These are phyloP conservation scores for Euzophera pinguis DNA, from an alignment of 2,888 invertebrate species.

Conservation along the genomic window DNA sequence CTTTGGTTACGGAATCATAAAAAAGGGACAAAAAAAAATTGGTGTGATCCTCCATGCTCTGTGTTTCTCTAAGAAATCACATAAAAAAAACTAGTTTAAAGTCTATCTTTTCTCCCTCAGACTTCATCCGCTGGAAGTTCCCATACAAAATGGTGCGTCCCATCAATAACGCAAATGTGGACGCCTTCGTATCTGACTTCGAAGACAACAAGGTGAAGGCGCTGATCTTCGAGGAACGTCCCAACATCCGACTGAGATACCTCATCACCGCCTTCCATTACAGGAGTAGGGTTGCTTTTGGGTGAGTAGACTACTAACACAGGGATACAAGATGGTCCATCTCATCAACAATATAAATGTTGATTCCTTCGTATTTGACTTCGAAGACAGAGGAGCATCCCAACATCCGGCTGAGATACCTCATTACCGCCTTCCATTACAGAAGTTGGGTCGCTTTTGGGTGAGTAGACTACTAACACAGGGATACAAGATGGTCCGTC, in stretches of 20 bases:
- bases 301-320: too few relatives aligned
- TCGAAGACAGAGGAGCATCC: slow-evolving; percentile 92
- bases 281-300: slow-evolving; percentile 91
- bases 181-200: slow-evolving; percentile 92
- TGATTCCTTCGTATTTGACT: slow-evolving; percentile 90
- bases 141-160: slow-evolving; percentile 88
- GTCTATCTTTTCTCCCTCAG: slow-evolving; percentile 57
- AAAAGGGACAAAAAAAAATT: too few relatives aligned
- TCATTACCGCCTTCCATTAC: slow-evolving; percentile 93
- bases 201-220: slow-evolving; percentile 95
- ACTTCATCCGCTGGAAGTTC: slow-evolving; percentile 92
- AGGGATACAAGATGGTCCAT: slow-evolving; percentile 86
- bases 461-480: too few relatives aligned
- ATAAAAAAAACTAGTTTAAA: too few relatives aligned
- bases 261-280: slow-evolving; percentile 93
- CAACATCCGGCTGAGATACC: slow-evolving; percentile 89
- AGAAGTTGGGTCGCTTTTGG: slow-evolving; percentile 93
- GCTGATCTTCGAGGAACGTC: slow-evolving; percentile 90
- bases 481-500: slow-evolving; percentile 85
- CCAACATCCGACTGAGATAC: slow-evolving; percentile 89
- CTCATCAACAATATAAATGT: slow-evolving; percentile 85
- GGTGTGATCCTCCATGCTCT: too few relatives aligned
- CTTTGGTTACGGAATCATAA: too few relatives aligned
- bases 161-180: slow-evolving; percentile 86
- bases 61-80: too few relatives aligned